Conservation (phyloP, 1,140 invertebrate genomes). For the Chrysopa pallens region DNA sequence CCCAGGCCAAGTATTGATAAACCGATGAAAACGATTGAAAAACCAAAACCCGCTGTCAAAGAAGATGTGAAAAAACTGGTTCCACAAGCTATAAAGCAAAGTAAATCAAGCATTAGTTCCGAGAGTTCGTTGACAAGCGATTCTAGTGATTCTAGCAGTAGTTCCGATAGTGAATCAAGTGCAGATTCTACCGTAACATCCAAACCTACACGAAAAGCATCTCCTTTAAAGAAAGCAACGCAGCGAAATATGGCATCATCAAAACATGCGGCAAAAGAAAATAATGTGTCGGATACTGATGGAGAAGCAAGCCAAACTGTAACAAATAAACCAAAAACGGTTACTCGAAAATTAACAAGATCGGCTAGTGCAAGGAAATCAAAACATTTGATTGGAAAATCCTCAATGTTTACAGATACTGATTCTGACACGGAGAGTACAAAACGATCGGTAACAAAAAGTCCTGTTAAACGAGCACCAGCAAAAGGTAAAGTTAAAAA, state of each 20-base stretch:
- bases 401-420: slow-evolving; percentile 23
- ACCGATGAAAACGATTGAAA: slow-evolving; percentile 11
- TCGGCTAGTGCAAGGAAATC: slow-evolving; percentile 33
- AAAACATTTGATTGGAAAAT: slow-evolving; percentile 29
- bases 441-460: slow-evolving; percentile 34
- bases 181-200: slow-evolving; percentile 15
- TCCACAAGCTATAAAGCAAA: slow-evolving; percentile 5
- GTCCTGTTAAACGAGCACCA: slow-evolving; percentile 38
- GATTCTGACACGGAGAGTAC: slow-evolving; percentile 27
- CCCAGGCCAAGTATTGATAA: slow-evolving; percentile 14
- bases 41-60: slow-evolving; percentile 14
- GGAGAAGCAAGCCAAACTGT: slow-evolving; percentile 8
- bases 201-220: slow-evolving; percentile 22
- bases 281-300: slow-evolving; percentile 22
- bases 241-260: slow-evolving; percentile 14
- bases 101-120: slow-evolving; percentile 19
- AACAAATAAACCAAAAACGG: slow-evolving; percentile 6
- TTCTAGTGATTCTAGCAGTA: slow-evolving; percentile 17
- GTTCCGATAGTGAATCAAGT: slow-evolving; percentile 21
- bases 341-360: slow-evolving; percentile 30
- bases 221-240: slow-evolving; percentile 9
- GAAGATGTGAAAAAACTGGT: slow-evolving; percentile 14
- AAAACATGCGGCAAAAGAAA: slow-evolving; percentile 16
- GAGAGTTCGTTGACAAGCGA: slow-evolving; percentile 22
- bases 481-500: slow-evolving; percentile 22